Evolutionary conservation across 2,113 vertebrate genomes (phyloP).

Genomic region (Arenaria interpres): DNA sequence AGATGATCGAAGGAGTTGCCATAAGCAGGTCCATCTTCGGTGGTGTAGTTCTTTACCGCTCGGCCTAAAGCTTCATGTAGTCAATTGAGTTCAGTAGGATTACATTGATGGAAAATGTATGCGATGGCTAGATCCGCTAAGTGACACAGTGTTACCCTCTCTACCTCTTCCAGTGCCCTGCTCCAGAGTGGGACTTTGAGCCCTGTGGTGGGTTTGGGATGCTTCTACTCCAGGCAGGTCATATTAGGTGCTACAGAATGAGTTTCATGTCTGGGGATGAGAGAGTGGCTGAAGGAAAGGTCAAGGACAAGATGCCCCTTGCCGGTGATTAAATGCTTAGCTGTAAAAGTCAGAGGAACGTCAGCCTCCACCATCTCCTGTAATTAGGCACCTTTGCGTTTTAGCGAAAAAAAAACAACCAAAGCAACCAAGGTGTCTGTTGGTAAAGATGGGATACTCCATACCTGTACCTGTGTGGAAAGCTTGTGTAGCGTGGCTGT

Average conservation of each 20-base stretch:
- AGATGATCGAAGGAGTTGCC: background rate
- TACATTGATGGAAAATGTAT: background rate
- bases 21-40: background rate
- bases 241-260: background rate
- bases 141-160: background rate
- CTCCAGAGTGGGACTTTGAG: no score
- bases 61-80: background rate
- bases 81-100: background rate
- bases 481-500: background rate
- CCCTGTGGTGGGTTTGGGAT: rapidly evolving
- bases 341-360: background rate
- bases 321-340: background rate
- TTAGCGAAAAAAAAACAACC: no score
- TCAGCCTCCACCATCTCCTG: background rate
- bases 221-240: background rate
- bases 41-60: background rate
- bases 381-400: background rate
- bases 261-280: background rate
- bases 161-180: background rate
- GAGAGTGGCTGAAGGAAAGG: background rate
- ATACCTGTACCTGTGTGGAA: background rate
- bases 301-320: background rate
- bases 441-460: background rate
- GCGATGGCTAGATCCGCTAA: background rate
- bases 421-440: background rate